Base-by-base conservation (phyloP, 1,140 invertebrate genomes). In the Copidosoma floridanum region DNA sequence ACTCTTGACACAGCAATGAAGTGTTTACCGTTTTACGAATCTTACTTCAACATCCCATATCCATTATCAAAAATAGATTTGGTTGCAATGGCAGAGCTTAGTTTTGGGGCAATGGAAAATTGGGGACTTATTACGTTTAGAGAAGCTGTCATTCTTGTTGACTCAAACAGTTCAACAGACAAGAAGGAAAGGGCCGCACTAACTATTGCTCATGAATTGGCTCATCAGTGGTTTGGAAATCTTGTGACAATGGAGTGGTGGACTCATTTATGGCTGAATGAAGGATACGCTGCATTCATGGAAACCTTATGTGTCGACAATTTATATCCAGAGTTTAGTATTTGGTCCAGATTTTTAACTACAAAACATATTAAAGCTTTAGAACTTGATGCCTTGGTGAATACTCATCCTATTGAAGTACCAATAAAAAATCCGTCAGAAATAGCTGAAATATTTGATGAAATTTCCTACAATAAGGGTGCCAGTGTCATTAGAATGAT, bases 11-110 rank as follows among this genome's bases (percentile, higher is more conserved):
- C 93, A 2, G 89, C 90, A n/a, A 88, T 87, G 2, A 89, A 91
- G 83, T 88, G 94, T 14, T 74, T 98, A 21, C 91, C 94, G 0
- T 98, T 92, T 72, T 98, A 97, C 76, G 95, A 95, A 67, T 86
- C 93, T 23, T 97, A 97, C 73, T 98, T 98, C 78, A 86, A 92
- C 57, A 93, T 98, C 64, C 89, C 92, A 2, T 98, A 98, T 84
- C 95, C 95, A 0, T 77, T 98, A 40, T 94, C 95, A 8, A 98
- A 99, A 79, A 91, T 97, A 71, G 96, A 98, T 82, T 84, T 97
- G 38, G 93, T 98, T 69, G 94, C 94, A 26, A 92, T 98, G 71
- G 89, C 94, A 14, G 95, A 98, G 75, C 97, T 95, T 69, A 88
- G 89, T 24, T 85, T 87, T 35, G 93, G 93, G 62, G 95, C 94